Conservation (phyloP, 1,140 invertebrate species). For the Meloidogyne exigua region DNA sequence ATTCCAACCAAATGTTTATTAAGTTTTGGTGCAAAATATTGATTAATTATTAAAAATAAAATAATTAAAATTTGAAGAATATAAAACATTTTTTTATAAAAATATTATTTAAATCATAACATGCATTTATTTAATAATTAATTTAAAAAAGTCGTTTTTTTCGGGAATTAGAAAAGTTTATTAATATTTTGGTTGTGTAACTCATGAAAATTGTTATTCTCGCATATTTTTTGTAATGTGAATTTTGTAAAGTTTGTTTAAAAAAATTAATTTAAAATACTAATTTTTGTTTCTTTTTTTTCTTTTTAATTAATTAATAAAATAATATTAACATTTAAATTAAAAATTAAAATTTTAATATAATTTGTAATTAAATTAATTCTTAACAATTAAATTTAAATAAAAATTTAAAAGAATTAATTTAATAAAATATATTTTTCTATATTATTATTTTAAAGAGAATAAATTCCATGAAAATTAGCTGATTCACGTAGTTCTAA, state of each 20-base stretch:
- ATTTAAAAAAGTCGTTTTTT: no score
- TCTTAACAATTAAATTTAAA: no score
- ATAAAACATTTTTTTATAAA: background rate
- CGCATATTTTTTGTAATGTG: background rate
- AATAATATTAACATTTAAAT: no score
- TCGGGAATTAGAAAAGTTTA: background rate
- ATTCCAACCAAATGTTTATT: background rate
- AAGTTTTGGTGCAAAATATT: background rate
- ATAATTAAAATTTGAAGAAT: background rate
- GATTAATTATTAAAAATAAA: constrained; percentile 1
- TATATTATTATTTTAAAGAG: no score
- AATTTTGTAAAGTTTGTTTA: background rate
- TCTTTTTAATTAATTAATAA: background rate
- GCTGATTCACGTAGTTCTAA: constrained; percentile 54
- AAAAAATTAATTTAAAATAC: background rate
- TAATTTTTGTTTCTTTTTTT: background rate
- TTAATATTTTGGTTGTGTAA: background rate
- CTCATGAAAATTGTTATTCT: background rate
- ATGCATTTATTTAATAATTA: no score
- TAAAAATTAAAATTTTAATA: no score
- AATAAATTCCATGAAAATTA: constrained; percentile 31
- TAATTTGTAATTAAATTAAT: no score
- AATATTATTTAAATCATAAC: background rate
- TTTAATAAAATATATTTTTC: no score
- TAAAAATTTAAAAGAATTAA: no score